phyloP scores from a whole-genome alignment of 2,113 vertebrate species.

The Nesoenas mayeri region DNA sequence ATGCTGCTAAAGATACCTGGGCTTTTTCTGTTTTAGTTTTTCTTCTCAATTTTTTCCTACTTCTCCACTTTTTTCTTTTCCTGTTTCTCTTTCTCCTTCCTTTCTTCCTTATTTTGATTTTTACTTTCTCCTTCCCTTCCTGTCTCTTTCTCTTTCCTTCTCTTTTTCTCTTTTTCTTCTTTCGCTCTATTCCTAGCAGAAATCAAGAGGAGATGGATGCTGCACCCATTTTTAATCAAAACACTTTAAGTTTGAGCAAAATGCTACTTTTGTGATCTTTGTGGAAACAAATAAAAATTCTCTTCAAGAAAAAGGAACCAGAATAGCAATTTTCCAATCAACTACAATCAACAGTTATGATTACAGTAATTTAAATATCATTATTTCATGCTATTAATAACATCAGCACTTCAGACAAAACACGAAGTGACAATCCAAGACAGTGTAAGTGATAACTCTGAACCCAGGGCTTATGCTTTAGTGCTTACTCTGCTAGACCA shows the following conservation, averaged over 20 bases:
- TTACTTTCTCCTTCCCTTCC: not conserved
- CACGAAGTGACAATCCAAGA: not conserved
- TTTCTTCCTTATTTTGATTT: not conserved
- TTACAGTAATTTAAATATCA: not conserved
- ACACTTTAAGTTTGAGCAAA: not conserved
- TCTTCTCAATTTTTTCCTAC: not conserved
- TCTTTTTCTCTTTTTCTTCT: no score
- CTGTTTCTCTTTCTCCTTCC: not conserved
- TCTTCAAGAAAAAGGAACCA: not conserved
- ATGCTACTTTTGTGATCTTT: not conserved
- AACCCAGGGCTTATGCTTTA: not conserved
- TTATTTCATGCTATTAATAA: constrained; percentile 6
- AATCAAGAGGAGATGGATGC: not conserved
- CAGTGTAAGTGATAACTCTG: not conserved
- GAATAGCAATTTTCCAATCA: constrained; percentile 10
- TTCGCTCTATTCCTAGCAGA: not conserved
- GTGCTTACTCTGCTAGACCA: not conserved
- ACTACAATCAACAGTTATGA: not conserved
- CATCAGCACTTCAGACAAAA: not conserved
- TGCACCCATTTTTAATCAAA: not conserved
- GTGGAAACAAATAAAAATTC: not conserved
- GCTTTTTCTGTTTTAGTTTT: not conserved
- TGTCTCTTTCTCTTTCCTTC: no score
- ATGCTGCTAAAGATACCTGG: not conserved
- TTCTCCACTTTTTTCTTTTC: not conserved